phyloP scores from a whole-genome alignment of 92 coral and sea anemone species.

The Diadumene lineata region DNA sequence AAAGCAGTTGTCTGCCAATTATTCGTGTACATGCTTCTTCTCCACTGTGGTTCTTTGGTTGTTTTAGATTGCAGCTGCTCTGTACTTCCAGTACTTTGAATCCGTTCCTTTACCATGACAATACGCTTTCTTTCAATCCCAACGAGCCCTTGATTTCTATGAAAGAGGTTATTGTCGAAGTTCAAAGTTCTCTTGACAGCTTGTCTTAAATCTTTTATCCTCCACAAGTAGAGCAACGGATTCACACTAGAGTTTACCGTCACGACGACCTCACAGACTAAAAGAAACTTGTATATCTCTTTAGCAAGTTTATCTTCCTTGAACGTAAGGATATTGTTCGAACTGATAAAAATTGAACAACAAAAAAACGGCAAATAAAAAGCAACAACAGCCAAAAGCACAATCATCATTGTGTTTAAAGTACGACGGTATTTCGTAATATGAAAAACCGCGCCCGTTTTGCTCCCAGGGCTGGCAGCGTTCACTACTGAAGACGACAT shows the following conservation, averaged over 20 bases:
- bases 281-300: not conserved
- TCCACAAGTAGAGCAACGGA: conserved; percentile 15
- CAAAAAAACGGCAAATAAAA: conserved; percentile 11
- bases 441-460: not conserved
- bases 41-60: no score
- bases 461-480: not conserved
- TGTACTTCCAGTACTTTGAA: no score
- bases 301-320: not conserved
- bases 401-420: conserved; percentile 15
- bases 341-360: not conserved
- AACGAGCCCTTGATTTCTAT: not conserved
- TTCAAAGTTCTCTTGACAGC: conserved; percentile 4
- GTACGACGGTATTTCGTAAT: conserved; percentile 5
- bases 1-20: no score
- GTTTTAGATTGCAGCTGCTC: no score
- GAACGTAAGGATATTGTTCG: not conserved
- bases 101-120: no score
- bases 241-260: conserved; percentile 7
- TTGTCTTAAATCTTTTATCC: conserved; percentile 15
- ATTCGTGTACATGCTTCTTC: no score
- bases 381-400: not conserved
- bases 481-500: not conserved
- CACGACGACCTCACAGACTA: not conserved
- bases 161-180: not conserved
- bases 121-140: no score